Percentiles rank a stretch among this genome's conserved stretches.
These are phyloP conservation scores for Coreoperca whiteheadi DNA, from an alignment of 2,113 vertebrate species.

Conservation along the genomic window DNA sequence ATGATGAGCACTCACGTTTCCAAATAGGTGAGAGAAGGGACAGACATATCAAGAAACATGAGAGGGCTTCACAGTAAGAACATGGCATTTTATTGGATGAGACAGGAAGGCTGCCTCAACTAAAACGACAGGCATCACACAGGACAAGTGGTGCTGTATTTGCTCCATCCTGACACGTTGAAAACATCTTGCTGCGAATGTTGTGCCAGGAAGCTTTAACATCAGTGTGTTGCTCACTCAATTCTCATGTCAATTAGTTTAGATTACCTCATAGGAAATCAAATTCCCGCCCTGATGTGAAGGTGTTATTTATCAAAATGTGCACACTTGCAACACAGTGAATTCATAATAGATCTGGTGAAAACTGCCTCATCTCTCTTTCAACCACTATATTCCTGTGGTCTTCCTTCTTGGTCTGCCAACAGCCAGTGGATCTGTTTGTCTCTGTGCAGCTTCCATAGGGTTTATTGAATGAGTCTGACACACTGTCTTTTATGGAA, in stretches of 20 bases:
- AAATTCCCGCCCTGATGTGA: conserved; percentile 66
- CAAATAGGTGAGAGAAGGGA: conserved; percentile 12
- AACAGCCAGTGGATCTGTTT: conserved; percentile 36
- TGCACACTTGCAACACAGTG: conserved; percentile 59
- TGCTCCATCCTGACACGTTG: conserved; percentile 30
- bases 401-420: conserved; percentile 34
- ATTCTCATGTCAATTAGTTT: conserved; percentile 74
- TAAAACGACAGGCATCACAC: conserved; percentile 32
- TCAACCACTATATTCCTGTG: conserved; percentile 25
- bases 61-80: background rate
- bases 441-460: conserved; percentile 43
- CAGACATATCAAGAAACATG: conserved; percentile 8
- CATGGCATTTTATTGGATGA: conserved; percentile 32
- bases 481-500: conserved; percentile 73
- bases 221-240: conserved; percentile 50
- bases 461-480: conserved; percentile 67
- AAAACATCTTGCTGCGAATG: conserved; percentile 36
- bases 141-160: conserved; percentile 39
- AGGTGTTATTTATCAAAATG: conserved; percentile 77
- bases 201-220: conserved; percentile 59
- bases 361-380: conserved; percentile 45
- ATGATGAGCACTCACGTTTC: conserved; percentile 22
- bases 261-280: conserved; percentile 73
- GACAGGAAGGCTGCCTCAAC: conserved; percentile 18
- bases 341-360: conserved; percentile 58